A percentile compares a stretch with the other conserved stretches of the same genome.
phyloP scores from a whole-genome alignment of 2,888 invertebrate genomes.

The Camptogramma bilineatum region DNA sequence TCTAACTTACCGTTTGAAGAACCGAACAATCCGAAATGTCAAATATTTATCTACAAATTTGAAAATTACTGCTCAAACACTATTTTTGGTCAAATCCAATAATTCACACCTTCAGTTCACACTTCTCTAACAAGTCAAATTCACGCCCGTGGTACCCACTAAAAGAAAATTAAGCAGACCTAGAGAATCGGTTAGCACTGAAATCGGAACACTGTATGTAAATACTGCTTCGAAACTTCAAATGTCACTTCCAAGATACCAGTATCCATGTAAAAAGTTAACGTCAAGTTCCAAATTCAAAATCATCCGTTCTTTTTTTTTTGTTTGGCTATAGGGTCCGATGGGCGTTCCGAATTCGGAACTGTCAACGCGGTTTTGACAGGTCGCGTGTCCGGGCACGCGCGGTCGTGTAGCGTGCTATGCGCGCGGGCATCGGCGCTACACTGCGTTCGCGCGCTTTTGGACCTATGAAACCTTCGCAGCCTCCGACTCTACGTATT shows the following conservation, averaged over 20 bases:
- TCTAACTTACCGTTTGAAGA: slow-evolving; percentile 36
- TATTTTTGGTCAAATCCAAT: slow-evolving; percentile 54
- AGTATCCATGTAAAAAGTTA: slow-evolving; percentile 42
- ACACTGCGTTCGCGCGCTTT: slow-evolving; percentile 85
- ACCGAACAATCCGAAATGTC: slow-evolving; percentile 29
- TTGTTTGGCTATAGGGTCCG: slow-evolving; percentile 29
- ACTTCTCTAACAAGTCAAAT: slow-evolving; percentile 72
- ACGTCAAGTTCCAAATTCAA: slow-evolving; percentile 61
- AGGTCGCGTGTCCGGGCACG: slow-evolving; percentile 66
- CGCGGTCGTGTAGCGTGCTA: slow-evolving; percentile 77
- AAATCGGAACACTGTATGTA: slow-evolving; percentile 69
- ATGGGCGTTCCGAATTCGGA: slow-evolving; percentile 63
- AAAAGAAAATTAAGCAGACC: slow-evolving; percentile 73
- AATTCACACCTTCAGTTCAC: slow-evolving; percentile 76
- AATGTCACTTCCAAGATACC: slow-evolving; percentile 41
- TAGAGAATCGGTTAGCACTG: slow-evolving; percentile 77
- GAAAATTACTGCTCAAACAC: slow-evolving; percentile 49
- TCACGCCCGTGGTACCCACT: slow-evolving; percentile 76
- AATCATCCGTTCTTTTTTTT: slow-evolving; percentile 69
- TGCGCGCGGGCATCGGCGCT: slow-evolving; percentile 81
- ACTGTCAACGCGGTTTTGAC: slow-evolving; percentile 70
- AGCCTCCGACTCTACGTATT: slow-evolving; percentile 69
- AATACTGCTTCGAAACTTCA: slow-evolving; percentile 45
- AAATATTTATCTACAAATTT: slow-evolving; percentile 45
- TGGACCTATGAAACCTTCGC: slow-evolving; percentile 77